Conservation (phyloP, 1,140 invertebrate species). For the Apis dorsata region DNA sequence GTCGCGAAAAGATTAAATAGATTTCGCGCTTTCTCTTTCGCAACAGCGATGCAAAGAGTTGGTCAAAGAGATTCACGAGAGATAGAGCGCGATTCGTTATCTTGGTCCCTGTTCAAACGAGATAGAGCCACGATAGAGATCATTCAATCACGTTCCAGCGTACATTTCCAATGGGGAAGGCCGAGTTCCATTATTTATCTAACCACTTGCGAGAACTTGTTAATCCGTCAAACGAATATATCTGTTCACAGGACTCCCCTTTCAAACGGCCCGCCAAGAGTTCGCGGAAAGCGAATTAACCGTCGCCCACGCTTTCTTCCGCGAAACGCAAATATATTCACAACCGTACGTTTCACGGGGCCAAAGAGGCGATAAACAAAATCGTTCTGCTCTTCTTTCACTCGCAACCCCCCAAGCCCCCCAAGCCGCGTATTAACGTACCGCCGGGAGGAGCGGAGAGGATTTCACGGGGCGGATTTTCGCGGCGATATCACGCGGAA, state of each 20-base stretch:
- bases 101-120: background rate
- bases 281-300: conserved; percentile 18
- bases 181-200: background rate
- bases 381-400: conserved; percentile 3
- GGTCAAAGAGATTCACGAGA: no score
- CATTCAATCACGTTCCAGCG: background rate
- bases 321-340: conserved; percentile 13
- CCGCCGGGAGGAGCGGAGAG: conserved; percentile 2
- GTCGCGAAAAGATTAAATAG: no score
- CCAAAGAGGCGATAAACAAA: conserved; percentile 28
- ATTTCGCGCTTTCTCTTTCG: no score
- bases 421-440: conserved; percentile 17
- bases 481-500: conserved; percentile 29
- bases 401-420: background rate
- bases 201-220: background rate
- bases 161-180: background rate
- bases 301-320: background rate
- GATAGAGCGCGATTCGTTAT: background rate
- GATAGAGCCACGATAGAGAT: background rate
- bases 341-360: background rate
- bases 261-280: background rate
- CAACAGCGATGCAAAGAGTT: no score
- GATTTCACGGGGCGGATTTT: background rate
- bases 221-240: background rate
- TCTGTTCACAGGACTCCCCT: no score